Percentiles rank a stretch among this genome's conserved stretches.
These are phyloP conservation scores for Lathronympha strigana DNA, from an alignment of 2,888 invertebrate genomes.

Conservation along the genomic window DNA sequence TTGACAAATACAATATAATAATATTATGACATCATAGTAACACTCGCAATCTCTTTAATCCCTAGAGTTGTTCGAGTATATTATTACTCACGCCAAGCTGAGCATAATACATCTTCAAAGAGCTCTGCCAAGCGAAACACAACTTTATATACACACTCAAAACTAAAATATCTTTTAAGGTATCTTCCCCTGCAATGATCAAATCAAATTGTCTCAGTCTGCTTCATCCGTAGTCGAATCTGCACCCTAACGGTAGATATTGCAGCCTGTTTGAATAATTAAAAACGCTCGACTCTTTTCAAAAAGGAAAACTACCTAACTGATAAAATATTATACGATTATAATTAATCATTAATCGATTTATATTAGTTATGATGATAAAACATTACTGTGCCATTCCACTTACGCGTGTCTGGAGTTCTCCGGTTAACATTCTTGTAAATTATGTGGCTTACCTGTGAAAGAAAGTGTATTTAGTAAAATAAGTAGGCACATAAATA, in stretches of 20 bases:
- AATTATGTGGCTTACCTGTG: not conserved
- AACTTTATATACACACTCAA: not conserved
- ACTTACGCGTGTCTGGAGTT: not conserved
- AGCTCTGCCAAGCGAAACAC: not conserved
- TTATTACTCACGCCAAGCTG: not conserved
- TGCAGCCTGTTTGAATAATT: not conserved
- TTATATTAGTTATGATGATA: no score
- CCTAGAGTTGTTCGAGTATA: not conserved
- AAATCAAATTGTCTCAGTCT: constrained; percentile 42
- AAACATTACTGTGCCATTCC: no score
- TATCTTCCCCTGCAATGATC: constrained; percentile 34
- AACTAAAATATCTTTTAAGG: constrained; percentile 13
- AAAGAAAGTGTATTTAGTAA: not conserved
- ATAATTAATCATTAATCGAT: no score
- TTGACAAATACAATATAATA: no score
- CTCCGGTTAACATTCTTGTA: not conserved
- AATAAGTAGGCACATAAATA: no score
- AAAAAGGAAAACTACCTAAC: no score
- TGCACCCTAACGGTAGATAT: constrained; percentile 15
- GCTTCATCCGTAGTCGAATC: constrained; percentile 36
- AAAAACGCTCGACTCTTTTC: not conserved
- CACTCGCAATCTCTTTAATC: not conserved
- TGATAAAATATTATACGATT: no score
- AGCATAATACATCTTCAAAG: not conserved
- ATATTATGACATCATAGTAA: not conserved